Evolutionary conservation across 2,113 vertebrate species (phyloP), one percentile per base, ranked within the genome.

Genomic region (Microtus oregoni): DNA sequence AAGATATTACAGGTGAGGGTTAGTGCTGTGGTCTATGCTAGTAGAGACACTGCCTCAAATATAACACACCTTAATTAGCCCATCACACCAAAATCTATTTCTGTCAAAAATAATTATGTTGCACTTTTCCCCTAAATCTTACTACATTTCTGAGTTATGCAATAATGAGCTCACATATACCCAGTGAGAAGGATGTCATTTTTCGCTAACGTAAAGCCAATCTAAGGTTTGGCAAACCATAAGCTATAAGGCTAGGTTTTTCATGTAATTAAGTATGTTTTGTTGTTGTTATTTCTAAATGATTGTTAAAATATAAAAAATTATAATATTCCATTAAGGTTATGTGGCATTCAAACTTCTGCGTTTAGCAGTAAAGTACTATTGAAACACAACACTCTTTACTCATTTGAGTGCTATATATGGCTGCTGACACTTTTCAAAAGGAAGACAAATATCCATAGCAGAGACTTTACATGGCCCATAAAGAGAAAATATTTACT

Each of bases 291-390:
- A 28, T 90, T 86, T 86, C 79, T 17, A 81, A 93, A 78, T 83
- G 19, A 19, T 68, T 86, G 61, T 15, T 93, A 86, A 20, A 52
- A 55, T 35, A 4, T 50, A 86, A 76, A 63, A 24, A 92, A 65
- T 24, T 41, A 94, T 30, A 58, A 24, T 73, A 78, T 94, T 92
- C 55, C 9, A 63, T 13, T 8, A 94, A 83, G 83, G 94, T 72
- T 65, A 58, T 44, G 41, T 89, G 24, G n/a, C 44, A 89, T 82
- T 94, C 35, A 94, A 78, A 47, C 76, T 50, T 92, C 15, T 44
- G 11, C 81, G 30, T 38, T 92, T n/a, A n/a, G 38, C 83, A 86
- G 5, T 50, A 76, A 78, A 83, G 15, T 52, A 83, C 65, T 83
- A 73, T 28, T 68, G 32, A 78, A 73, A 58, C 9, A 76, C 32